Conservation (phyloP, 2,888 invertebrate genomes). For the Pristionchus maxplancki region DNA sequence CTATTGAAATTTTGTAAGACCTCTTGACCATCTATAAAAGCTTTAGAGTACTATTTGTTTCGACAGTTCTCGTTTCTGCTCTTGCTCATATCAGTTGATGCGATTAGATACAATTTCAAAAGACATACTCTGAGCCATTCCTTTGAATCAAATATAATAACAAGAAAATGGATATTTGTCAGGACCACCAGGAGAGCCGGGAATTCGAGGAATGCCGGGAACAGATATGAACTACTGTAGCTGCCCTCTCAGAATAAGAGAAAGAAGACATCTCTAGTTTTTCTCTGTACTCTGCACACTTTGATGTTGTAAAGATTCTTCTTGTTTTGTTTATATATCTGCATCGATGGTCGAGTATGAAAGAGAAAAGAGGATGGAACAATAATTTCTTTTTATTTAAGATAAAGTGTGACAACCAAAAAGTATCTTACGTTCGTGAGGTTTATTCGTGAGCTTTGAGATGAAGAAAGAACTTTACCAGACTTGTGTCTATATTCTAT, state of each 20-base stretch:
- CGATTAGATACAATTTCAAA: background rate
- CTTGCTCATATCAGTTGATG: background rate
- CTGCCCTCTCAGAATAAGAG: slow-evolving; percentile 31
- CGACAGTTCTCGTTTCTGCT: slow-evolving; percentile 8
- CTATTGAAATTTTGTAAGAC: slow-evolving; percentile 26
- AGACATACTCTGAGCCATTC: slow-evolving; percentile 1
- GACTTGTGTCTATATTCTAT: too few relatives aligned
- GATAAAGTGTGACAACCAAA: slow-evolving; percentile 54
- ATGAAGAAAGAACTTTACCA: too few relatives aligned
- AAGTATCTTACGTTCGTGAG: background rate
- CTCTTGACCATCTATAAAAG: background rate
- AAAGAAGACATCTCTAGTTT: background rate
- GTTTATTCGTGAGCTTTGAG: too few relatives aligned
- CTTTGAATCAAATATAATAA: background rate
- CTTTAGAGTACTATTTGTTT: slow-evolving; percentile 41
- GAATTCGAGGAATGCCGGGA: slow-evolving; percentile 6
- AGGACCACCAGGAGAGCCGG: background rate
- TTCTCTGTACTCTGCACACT: background rate
- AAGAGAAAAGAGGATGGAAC: slow-evolving; percentile 7
- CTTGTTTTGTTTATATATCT: background rate
- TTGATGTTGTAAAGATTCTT: background rate
- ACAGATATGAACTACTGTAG: slow-evolving; percentile 39
- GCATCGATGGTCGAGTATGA: background rate
- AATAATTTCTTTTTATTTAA: slow-evolving; percentile 34
- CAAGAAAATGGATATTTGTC: background rate